Evolutionary conservation across 2,797 vertebrate genomes (phyloP).

Genomic region (Spizella passerina): DNA sequence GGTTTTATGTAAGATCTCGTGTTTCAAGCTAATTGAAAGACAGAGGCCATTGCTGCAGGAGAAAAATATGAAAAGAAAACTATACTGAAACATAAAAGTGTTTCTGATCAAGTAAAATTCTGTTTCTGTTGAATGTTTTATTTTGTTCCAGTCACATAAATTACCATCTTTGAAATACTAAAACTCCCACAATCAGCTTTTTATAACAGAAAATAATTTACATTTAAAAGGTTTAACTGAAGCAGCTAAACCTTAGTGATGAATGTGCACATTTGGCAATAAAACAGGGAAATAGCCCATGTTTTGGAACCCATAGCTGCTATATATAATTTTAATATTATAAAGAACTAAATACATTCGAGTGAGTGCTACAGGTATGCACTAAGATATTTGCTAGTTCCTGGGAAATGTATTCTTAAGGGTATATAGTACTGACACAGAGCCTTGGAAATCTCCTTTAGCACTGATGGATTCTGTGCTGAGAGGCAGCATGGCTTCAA

Average conservation of each 20-base stretch:
- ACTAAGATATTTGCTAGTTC: not conserved
- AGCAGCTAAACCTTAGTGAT: slow-evolving; percentile 35
- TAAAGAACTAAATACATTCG: slow-evolving; percentile 2
- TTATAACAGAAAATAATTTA: slow-evolving; percentile 66
- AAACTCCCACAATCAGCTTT: slow-evolving; percentile 62
- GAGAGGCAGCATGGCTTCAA: not conserved
- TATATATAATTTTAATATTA: slow-evolving; percentile 28
- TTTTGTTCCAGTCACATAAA: slow-evolving; percentile 71
- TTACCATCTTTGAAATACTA: slow-evolving; percentile 67
- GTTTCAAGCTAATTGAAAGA: slow-evolving; percentile 57
- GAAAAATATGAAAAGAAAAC: slow-evolving; percentile 17
- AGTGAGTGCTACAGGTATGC: not conserved
- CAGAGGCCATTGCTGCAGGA: slow-evolving; percentile 36
- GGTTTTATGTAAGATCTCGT: slow-evolving; percentile 46
- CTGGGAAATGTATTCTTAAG: slow-evolving; percentile 12
- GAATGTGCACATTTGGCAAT: slow-evolving; percentile 17
- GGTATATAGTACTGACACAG: not conserved
- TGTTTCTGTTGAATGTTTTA: slow-evolving; percentile 70
- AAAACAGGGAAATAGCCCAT: not conserved
- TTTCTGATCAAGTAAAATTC: slow-evolving; percentile 66
- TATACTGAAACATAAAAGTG: slow-evolving; percentile 45
- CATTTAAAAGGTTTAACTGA: slow-evolving; percentile 65
- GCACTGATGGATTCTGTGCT: not conserved
- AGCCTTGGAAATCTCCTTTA: slow-evolving; percentile 4
- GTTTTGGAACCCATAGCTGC: not conserved